These are phyloP conservation scores for Spongilla lacustris DNA, from an alignment of 37 sponge, comb jelly and placozoan genomes.

Conservation along the genomic window DNA sequence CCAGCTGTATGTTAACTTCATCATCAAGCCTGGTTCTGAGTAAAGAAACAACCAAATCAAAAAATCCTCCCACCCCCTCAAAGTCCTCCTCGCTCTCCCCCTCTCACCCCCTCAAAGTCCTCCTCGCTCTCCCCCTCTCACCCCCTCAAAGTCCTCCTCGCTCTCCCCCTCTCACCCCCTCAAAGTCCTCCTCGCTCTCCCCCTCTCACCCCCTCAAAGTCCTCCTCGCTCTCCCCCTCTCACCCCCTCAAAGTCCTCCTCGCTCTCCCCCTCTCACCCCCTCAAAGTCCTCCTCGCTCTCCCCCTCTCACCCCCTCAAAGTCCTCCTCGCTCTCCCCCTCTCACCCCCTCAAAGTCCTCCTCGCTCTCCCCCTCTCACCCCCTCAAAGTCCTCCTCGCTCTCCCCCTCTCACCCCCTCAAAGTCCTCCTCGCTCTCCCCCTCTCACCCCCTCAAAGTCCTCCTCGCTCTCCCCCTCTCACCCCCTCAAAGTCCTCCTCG, in stretches of 20 bases:
- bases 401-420: not conserved
- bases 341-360: not conserved
- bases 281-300: no score
- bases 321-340: not conserved
- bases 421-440: no score
- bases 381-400: not conserved
- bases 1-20: not conserved
- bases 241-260: not conserved
- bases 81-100: not conserved
- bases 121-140: not conserved
- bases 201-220: not conserved
- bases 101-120: not conserved
- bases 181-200: not conserved
- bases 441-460: not conserved
- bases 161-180: not conserved
- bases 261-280: not conserved
- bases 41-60: not conserved
- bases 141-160: not conserved
- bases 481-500: not conserved
- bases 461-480: not conserved
- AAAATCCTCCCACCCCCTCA: not conserved
- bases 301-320: not conserved
- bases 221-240: no score
- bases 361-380: no score
- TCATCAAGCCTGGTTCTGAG: not conserved